A percentile compares a stretch with the other conserved stretches of the same genome.
Evolutionary conservation across 2,797 vertebrate genomes (phyloP).

Genomic region (Carcharodon carcharias): DNA sequence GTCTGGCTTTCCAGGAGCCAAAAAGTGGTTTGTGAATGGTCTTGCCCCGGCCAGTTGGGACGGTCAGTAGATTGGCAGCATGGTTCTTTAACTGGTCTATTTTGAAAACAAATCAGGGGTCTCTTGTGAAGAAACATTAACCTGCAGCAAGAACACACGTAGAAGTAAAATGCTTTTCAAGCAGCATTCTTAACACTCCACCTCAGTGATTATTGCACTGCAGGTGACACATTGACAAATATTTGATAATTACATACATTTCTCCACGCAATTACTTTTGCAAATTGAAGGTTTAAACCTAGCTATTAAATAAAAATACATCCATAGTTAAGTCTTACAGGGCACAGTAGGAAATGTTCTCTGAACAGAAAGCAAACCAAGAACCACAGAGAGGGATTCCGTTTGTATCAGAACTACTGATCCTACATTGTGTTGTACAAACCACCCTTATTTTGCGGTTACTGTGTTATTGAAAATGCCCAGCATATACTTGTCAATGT

Average conservation of each 20-base stretch:
- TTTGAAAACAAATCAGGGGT: conserved; percentile 22
- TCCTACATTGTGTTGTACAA: background rate
- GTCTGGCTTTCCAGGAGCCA: conserved; percentile 30
- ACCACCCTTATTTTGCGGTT: background rate
- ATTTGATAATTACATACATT: conserved; percentile 14
- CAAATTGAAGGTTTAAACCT: background rate
- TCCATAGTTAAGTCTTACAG: background rate
- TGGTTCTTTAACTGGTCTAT: conserved; percentile 36
- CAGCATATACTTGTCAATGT: background rate
- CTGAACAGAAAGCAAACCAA: background rate
- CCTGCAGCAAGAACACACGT: background rate
- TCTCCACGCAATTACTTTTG: background rate
- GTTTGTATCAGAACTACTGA: background rate
- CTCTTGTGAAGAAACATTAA: conserved; percentile 33
- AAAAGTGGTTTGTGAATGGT: conserved; percentile 16
- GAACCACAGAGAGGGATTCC: background rate
- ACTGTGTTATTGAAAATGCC: background rate
- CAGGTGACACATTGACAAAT: background rate
- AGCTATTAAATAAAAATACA: background rate
- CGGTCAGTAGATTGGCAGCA: conserved; percentile 27
- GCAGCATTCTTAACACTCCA: background rate
- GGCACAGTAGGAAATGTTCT: background rate
- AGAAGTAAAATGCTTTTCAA: background rate
- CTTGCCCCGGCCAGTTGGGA: conserved; percentile 19
- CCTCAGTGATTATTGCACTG: background rate